Evolutionary conservation across 2,113 vertebrate genomes (phyloP).

Genomic region (Tachycineta bicolor): DNA sequence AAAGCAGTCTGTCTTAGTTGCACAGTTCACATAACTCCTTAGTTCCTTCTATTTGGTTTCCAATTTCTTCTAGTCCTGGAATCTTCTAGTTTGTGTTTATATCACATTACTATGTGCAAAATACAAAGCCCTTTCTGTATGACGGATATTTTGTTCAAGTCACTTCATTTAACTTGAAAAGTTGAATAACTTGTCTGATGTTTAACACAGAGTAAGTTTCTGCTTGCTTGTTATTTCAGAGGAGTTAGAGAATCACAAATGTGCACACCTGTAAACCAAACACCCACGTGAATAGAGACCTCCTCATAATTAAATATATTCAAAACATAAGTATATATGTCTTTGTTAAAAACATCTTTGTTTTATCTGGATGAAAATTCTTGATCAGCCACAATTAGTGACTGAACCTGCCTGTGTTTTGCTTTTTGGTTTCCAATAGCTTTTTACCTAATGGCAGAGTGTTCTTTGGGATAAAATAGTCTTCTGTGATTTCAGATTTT

Average conservation of each 20-base stretch:
- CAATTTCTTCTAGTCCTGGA: background rate
- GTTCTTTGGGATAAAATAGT: background rate
- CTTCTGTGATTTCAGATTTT: background rate
- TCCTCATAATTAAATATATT: background rate
- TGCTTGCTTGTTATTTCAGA: background rate
- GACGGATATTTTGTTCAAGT: background rate
- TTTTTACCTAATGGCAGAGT: background rate
- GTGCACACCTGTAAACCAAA: background rate
- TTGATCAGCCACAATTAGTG: background rate
- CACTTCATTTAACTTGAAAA: background rate
- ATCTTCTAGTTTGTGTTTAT: background rate
- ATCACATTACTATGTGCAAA: background rate
- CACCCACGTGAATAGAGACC: background rate
- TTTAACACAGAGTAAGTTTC: background rate
- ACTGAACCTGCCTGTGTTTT: background rate
- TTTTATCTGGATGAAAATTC: background rate
- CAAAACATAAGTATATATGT: background rate
- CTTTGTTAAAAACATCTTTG: background rate
- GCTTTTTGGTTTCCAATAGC: background rate
- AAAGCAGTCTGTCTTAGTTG: background rate
- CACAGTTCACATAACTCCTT: background rate
- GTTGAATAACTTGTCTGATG: background rate
- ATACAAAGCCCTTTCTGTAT: background rate
- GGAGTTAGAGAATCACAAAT: background rate
- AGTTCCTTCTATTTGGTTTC: background rate